These are phyloP conservation scores for Psammodynastes pulverulentus DNA, from an alignment of 2,113 vertebrate species.

Conservation along the genomic window DNA sequence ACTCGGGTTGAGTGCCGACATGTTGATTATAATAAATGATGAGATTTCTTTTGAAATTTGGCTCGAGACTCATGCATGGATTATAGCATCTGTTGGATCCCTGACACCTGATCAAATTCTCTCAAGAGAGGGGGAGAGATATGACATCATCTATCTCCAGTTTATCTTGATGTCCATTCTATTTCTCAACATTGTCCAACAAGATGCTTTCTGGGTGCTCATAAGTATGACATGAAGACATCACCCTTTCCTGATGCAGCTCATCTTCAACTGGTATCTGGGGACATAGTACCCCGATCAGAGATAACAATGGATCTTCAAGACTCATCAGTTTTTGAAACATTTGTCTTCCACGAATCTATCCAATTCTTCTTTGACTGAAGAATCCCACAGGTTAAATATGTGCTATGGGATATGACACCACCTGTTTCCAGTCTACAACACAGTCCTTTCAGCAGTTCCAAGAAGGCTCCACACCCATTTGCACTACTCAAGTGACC, in stretches of 20 bases:
- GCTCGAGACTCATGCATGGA: too few species aligned
- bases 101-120: too few species aligned
- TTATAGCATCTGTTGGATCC: too few species aligned
- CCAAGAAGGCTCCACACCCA: too few species aligned
- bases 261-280: neutral
- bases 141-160: too few species aligned
- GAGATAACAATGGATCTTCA: neutral
- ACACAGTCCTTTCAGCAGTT: too few species aligned
- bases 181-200: neutral
- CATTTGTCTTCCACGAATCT: neutral
- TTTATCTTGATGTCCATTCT: too few species aligned
- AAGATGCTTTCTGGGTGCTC: neutral
- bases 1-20: too few species aligned
- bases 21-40: too few species aligned
- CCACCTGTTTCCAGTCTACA: neutral
- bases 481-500: too few species aligned
- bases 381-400: neutral
- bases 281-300: neutral
- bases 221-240: neutral
- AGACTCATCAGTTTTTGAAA: neutral
- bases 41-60: too few species aligned
- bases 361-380: neutral
- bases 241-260: neutral
- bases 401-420: neutral
- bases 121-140: too few species aligned